Base-by-base conservation (phyloP, 2,113 vertebrate genomes). In the Charadrius vociferus region DNA sequence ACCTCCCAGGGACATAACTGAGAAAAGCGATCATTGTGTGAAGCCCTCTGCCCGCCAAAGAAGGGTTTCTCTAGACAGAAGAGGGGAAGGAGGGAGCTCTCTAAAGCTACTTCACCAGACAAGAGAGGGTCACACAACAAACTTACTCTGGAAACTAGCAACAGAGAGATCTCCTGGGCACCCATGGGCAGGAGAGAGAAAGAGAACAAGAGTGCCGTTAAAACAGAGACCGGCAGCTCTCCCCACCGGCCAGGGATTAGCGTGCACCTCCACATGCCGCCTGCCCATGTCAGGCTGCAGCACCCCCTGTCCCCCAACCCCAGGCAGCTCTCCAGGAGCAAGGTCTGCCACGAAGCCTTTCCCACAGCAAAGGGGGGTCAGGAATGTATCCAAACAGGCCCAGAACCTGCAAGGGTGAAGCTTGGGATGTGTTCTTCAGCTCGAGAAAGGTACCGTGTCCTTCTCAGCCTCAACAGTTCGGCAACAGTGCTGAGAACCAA, bases 81-180 rank as follows among this genome's bases (percentile, higher is more conserved):
- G 22, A 36, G 30, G 45, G 56, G 47, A 95, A 80, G 86, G 47
- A 95, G 59, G 71, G 85, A 89, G 41, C 67, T 91, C 55, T 87
- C 92, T 95, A 95, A 91, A 95, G 67, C 95, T 97, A 97, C 86
- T 96, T 59, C 95, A 98, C 95, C 86, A 96, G 92, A 97, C 95
- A 90, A 53, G 70, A 94, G 45, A 83, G 41, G 65, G 50, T 75
- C 49, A 94, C 86, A 96, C 45, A 89, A 88, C 63, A 61, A 97
- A 99, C 99, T 99, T 99, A 99, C 98, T 99, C 98, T 98, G 99
- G 94, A 99, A 99, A 98, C 99, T 99, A 99, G 99, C 99, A 98
- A 99, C 82, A 97, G 98, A 99, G 97, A 99, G 98, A 98, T 99
- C 99, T 95, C 98, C 99, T 99, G 98, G 97, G 93, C 90, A 94